A percentile compares a stretch with the other conserved stretches of the same genome.
phyloP scores from a whole-genome alignment of 2,113 vertebrate species.

The Zootoca vivipara region DNA sequence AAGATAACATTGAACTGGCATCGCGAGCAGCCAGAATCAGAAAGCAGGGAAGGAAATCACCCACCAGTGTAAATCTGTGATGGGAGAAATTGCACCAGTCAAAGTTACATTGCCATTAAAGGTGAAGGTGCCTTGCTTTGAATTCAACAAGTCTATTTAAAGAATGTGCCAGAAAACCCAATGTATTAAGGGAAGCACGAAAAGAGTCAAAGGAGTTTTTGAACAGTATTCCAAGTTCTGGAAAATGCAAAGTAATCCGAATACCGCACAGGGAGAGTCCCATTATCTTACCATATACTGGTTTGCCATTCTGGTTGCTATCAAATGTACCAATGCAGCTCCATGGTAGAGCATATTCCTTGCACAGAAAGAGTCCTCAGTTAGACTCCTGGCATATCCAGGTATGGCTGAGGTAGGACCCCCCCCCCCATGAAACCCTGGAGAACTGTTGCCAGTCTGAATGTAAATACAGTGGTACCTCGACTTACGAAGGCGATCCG shows the following conservation, averaged over 20 bases:
- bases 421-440: background rate
- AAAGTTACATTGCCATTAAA: background rate
- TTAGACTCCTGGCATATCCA: background rate
- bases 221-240: background rate
- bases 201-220: background rate
- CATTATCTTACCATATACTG: background rate
- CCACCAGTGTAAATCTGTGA: background rate
- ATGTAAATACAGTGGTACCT: too few species aligned
- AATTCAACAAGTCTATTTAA: background rate
- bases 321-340: background rate
- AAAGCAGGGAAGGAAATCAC: background rate
- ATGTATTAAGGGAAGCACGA: constrained; percentile 2
- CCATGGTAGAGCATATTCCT: background rate
- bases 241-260: background rate
- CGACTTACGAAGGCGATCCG: too few species aligned
- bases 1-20: background rate
- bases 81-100: background rate
- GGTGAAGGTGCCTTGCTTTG: background rate
- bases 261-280: background rate
- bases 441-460: too few species aligned
- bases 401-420: background rate
- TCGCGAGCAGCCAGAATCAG: background rate
- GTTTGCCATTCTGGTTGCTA: background rate
- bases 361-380: background rate
- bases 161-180: background rate